phyloP scores from a whole-genome alignment of 2,888 invertebrate genomes.

The Nemoura dubitans region DNA sequence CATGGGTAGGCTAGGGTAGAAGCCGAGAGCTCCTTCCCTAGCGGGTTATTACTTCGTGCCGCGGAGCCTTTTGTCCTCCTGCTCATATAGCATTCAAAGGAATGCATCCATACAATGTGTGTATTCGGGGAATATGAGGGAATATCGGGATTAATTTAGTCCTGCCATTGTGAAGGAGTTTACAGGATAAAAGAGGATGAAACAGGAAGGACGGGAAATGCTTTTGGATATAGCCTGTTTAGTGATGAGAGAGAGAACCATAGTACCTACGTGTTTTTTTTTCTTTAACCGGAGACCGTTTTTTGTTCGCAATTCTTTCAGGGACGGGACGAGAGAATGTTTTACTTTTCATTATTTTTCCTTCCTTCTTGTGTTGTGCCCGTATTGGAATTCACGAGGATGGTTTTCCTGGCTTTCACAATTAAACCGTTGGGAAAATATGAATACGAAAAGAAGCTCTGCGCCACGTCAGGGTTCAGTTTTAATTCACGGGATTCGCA shows the following conservation, averaged over 20 bases:
- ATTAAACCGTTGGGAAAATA: not conserved
- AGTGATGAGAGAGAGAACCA: not conserved
- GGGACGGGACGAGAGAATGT: not conserved
- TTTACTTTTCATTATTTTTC: conserved; percentile 7
- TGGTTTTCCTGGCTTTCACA: not conserved
- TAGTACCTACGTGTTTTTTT: not conserved
- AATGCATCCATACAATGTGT: conserved; percentile 12
- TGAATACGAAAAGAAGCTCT: not conserved
- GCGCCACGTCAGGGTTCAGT: not conserved
- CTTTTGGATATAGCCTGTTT: conserved; percentile 12
- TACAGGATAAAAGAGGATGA: conserved; percentile 12
- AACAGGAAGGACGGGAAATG: conserved; percentile 12
- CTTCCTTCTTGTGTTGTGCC: not conserved
- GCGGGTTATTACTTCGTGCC: not conserved
- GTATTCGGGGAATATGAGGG: conserved; percentile 9
- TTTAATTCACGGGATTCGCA: not conserved
- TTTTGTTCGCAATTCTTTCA: not conserved
- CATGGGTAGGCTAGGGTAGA: not conserved
- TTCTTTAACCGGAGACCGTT: not conserved
- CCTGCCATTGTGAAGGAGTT: conserved; percentile 12
- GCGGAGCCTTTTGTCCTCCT: not conserved
- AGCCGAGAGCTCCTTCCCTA: not conserved
- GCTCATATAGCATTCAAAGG: conserved; percentile 7
- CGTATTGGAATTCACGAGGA: not conserved
- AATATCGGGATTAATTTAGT: conserved; percentile 12